Evolutionary conservation across 2,888 invertebrate genomes (phyloP), one percentile per base, ranked within the genome.

Genomic region (Diloba caeruleocephala): DNA sequence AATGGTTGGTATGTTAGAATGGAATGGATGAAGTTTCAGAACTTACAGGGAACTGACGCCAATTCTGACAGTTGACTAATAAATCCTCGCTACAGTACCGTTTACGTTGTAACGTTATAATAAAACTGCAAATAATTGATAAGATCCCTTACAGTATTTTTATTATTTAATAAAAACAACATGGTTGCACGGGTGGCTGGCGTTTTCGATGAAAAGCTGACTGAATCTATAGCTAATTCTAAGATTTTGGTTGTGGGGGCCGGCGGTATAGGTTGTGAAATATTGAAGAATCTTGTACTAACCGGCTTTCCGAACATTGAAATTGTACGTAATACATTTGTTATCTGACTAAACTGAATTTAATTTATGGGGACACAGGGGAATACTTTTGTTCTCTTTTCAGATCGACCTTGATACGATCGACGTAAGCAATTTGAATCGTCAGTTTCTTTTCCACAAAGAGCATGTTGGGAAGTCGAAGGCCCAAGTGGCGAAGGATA

Each of bases 391-490:
- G 50, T 50, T 62, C 46, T 55, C 57, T 61, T 96, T 96, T 70
- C 92, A 99, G 99, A 98, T 99, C 89, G 99, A 99, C 94, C 95
- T 99, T 84, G 99, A 99, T 86, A 99, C 99, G 0, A 99, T 99
- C 85, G 99, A 99, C 93, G 97, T 99, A 51, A 99, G 99, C 93
- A 99, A 99, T 87, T 93, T 99, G 67, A 99, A 99, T 89, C 95
- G 99, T 28, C 99, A 99, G 88, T 99, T 99, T 88, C 92, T 99
- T n/a, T 99, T 99, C 82, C 97, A 98, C 82, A 98, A 98, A 79
- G 97, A 98, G 82, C 99, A 99, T 94, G 99, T 99, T 57, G 99
- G 99, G 1, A 98, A 98, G 87, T 97, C 99, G 0, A 99, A 99
- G 92, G 98, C 99, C 0, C 94, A 96, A 72, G 98, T 99, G 15